Evolutionary conservation across 2,113 vertebrate genomes (phyloP).

Genomic region (Hucho hucho): DNA sequence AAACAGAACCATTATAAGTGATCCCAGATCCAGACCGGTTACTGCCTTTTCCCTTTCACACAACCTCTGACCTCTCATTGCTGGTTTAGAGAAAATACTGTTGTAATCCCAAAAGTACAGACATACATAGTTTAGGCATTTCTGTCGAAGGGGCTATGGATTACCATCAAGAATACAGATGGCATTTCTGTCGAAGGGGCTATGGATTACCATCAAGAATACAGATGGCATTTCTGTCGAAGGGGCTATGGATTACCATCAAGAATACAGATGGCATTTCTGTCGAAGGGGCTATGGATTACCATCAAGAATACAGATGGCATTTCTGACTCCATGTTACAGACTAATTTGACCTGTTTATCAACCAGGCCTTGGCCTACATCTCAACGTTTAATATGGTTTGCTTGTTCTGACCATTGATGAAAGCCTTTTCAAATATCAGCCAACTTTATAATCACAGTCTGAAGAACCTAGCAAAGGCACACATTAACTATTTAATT

Average conservation of each 20-base stretch:
- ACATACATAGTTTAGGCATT: background rate
- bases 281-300: no score
- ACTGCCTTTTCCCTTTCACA: slow-evolving; percentile 7
- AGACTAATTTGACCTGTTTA: slow-evolving; percentile 3
- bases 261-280: no score
- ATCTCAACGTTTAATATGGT: background rate
- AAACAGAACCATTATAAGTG: background rate
- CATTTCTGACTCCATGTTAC: background rate
- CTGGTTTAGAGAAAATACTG: slow-evolving; percentile 36
- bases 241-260: no score
- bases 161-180: background rate
- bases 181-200: no score
- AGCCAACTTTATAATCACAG: no score
- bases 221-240: background rate
- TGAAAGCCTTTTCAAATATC: background rate
- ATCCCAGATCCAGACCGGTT: background rate
- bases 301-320: background rate
- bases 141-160: no score
- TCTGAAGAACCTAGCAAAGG: slow-evolving; percentile 43
- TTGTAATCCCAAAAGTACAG: background rate
- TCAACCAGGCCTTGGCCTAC: slow-evolving; percentile 7
- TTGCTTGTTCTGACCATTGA: background rate
- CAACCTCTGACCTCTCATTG: background rate
- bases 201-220: no score
- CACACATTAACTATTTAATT: no score